These are phyloP conservation scores for Aporophyla lueneburgensis DNA, from an alignment of 2,888 invertebrate species.

Conservation along the genomic window DNA sequence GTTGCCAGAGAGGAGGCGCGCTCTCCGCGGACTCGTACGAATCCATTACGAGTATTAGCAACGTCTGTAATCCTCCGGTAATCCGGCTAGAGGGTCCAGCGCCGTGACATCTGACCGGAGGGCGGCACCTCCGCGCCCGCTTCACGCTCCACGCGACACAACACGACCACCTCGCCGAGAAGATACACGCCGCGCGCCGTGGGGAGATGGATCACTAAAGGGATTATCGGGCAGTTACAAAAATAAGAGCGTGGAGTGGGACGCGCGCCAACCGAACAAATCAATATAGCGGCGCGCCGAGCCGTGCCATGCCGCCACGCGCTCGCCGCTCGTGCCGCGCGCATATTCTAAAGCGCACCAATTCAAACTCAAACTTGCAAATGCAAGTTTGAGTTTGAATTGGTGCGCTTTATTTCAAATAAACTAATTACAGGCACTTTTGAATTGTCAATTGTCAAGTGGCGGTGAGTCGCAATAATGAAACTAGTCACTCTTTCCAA, in stretches of 20 bases:
- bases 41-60: slow-evolving; percentile 37
- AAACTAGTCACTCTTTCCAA: too few species aligned
- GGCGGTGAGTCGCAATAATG: too few species aligned
- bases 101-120: slow-evolving; percentile 4
- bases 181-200: slow-evolving; percentile 17
- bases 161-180: not conserved
- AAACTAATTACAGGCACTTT: too few species aligned
- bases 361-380: too few species aligned
- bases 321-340: not conserved
- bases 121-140: not conserved
- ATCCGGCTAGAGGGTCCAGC: slow-evolving; percentile 16
- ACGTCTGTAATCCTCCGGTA: slow-evolving; percentile 31
- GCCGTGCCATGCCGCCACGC: not conserved
- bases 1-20: not conserved
- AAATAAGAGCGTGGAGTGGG: slow-evolving; percentile 57
- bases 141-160: not conserved
- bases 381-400: too few species aligned
- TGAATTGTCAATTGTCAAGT: too few species aligned
- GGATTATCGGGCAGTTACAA: slow-evolving; percentile 56
- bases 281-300: slow-evolving; percentile 52
- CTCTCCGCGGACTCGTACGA: slow-evolving; percentile 23
- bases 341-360: not conserved
- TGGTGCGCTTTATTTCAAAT: too few species aligned
- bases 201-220: slow-evolving; percentile 52
- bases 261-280: slow-evolving; percentile 57